These are phyloP conservation scores for Diorhabda sublineata DNA, from an alignment of 1,140 invertebrate genomes.

Conservation along the genomic window DNA sequence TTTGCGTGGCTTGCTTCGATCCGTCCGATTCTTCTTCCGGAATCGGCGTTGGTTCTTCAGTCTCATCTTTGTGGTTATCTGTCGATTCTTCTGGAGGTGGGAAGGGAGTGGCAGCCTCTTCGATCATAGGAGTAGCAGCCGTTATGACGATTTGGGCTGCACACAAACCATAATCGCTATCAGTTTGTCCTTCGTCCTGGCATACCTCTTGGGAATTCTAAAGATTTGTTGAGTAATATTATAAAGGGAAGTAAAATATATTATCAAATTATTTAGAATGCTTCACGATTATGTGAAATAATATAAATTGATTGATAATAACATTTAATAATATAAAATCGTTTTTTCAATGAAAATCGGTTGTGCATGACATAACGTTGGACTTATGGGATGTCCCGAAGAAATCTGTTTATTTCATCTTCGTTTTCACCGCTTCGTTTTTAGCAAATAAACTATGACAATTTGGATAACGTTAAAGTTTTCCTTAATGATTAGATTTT, in stretches of 20 bases:
- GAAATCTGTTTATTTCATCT: too few species aligned
- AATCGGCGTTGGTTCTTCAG: neutral
- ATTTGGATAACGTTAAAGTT: too few species aligned
- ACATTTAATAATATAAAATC: too few species aligned
- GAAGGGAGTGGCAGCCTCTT: slow-evolving; percentile 68
- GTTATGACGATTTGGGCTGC: slow-evolving; percentile 85
- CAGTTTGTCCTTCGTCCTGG: slow-evolving; percentile 13
- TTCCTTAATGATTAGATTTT: too few species aligned
- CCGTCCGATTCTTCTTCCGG: slow-evolving; percentile 14
- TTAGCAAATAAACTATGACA: too few species aligned
- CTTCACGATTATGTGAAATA: neutral
- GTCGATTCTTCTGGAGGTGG: slow-evolving; percentile 52
- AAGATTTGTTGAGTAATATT: neutral
- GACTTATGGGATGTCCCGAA: too few species aligned
- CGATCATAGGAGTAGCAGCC: slow-evolving; percentile 81
- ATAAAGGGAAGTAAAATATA: neutral
- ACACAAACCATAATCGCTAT: slow-evolving; percentile 56
- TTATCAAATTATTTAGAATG: neutral
- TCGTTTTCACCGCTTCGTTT: too few species aligned
- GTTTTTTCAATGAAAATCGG: too few species aligned
- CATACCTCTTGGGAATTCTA: slow-evolving; percentile 24
- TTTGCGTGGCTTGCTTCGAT: neutral
- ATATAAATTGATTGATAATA: too few species aligned
- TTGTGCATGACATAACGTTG: too few species aligned
- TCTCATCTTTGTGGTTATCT: slow-evolving; percentile 42